Conservation (phyloP, 2,888 invertebrate genomes). For the Colletes collaris region DNA sequence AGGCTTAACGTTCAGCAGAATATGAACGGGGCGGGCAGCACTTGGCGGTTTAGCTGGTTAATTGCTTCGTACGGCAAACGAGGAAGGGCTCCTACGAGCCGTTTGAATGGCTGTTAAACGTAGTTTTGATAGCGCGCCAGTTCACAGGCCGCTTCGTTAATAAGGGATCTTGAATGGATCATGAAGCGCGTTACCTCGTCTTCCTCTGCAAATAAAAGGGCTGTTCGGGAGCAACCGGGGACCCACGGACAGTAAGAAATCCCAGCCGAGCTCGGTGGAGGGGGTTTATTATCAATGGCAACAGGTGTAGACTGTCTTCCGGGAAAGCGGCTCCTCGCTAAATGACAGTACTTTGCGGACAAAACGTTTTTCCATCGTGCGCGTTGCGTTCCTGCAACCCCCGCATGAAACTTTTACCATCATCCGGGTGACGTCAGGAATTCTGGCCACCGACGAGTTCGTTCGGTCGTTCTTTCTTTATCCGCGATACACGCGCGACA, state of each 20-base stretch:
- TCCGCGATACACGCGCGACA: background rate
- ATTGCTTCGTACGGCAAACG: background rate
- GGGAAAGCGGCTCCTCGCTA: constrained; percentile 6
- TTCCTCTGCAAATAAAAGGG: constrained; percentile 1
- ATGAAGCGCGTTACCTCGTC: constrained; percentile 2
- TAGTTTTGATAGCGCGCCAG: constrained; percentile 20
- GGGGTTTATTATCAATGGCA: constrained; percentile 54
- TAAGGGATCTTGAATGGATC: constrained; percentile 5
- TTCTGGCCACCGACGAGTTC: background rate
- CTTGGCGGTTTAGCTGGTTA: background rate
- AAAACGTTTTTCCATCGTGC: constrained; percentile 15
- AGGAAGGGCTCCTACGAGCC: background rate
- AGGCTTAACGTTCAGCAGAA: background rate
- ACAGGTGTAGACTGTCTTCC: constrained; percentile 58
- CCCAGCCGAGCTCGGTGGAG: constrained; percentile 5
- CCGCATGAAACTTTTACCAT: background rate
- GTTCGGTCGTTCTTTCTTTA: background rate
- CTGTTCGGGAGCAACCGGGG: background rate
- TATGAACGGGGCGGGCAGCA: background rate
- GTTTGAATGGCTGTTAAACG: constrained; percentile 27
- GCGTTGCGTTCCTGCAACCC: background rate
- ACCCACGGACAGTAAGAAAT: constrained; percentile 7
- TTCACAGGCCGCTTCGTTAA: constrained; percentile 13
- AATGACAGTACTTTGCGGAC: background rate
- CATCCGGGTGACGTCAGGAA: background rate